A percentile compares a stretch with the other conserved stretches of the same genome.
Conservation (phyloP, 2,888 invertebrate species). For the Drosophila stalkeri region DNA sequence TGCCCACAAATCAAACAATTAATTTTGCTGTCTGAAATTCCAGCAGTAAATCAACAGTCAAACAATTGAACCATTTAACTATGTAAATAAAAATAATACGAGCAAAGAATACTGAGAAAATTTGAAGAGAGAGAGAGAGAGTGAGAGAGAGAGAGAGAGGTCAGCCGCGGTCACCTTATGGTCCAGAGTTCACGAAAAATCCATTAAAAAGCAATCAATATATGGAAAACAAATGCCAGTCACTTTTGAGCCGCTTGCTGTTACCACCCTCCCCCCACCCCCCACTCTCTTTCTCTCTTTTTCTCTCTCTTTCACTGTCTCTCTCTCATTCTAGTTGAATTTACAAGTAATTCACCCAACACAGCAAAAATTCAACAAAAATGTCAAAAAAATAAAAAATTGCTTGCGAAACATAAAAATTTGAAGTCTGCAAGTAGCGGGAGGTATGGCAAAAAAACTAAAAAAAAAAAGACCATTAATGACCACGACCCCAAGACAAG, state of each 20-base stretch:
- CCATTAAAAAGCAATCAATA: conserved; percentile 81
- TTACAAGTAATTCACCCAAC: conserved; percentile 72
- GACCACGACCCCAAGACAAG: conserved; percentile 51
- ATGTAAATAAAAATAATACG: conserved; percentile 77
- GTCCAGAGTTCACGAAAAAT: conserved; percentile 63
- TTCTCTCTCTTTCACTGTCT: not conserved
- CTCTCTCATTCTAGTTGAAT: conserved; percentile 31
- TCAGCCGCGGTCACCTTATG: conserved; percentile 54
- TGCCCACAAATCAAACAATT: conserved; percentile 75
- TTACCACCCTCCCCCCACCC: conserved; percentile 1
- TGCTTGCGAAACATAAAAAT: conserved; percentile 57
- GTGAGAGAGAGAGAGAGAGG: not conserved
- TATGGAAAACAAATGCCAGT: conserved; percentile 77
- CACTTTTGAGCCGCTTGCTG: conserved; percentile 48
- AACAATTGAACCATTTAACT: conserved; percentile 81
- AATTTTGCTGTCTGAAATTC: conserved; percentile 77
- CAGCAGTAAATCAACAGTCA: conserved; percentile 79
- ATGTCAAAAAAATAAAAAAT: conserved; percentile 64
- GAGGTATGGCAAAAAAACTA: conserved; percentile 26
- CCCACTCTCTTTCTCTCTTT: not conserved
- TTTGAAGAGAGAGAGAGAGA: not conserved
- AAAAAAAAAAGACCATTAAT: conserved; percentile 40
- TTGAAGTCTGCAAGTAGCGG: conserved; percentile 55
- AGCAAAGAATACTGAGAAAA: conserved; percentile 25
- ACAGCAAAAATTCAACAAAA: conserved; percentile 68